These are phyloP conservation scores for Aphaenogaster ashmeadi DNA, from an alignment of 1,140 invertebrate species.

Conservation along the genomic window DNA sequence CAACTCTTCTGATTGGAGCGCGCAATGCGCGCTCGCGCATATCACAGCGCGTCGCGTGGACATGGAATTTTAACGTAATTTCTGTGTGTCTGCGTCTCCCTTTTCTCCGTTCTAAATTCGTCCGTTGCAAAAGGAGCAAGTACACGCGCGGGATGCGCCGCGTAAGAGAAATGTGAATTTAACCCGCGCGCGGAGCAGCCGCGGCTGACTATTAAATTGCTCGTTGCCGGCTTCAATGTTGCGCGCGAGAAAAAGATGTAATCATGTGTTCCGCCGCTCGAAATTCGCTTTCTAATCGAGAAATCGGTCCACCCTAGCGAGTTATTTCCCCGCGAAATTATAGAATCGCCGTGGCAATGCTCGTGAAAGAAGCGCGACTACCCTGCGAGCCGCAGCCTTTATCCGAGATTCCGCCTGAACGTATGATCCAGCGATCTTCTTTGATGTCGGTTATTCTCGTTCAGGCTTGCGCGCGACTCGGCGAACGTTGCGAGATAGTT, in stretches of 20 bases:
- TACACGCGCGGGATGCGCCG: neutral
- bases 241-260: neutral
- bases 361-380: neutral
- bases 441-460: slow-evolving; percentile 53
- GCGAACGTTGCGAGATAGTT: slow-evolving; percentile 8
- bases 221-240: neutral
- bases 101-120: slow-evolving; percentile 47
- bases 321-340: slow-evolving; percentile 14
- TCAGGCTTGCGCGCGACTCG: neutral
- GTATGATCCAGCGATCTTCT: slow-evolving; percentile 1
- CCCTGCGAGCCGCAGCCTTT: neutral
- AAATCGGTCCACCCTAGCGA: neutral
- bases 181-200: neutral
- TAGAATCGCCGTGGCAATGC: neutral
- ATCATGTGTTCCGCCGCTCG: slow-evolving; percentile 4
- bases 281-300: neutral
- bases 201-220: slow-evolving; percentile 22
- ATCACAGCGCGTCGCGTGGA: neutral
- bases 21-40: neutral
- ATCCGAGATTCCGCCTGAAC: neutral
- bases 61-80: slow-evolving; percentile 41
- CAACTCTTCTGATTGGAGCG: neutral
- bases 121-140: slow-evolving; percentile 34
- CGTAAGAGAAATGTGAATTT: slow-evolving; percentile 28
- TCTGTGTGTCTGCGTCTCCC: neutral